Base-by-base conservation (phyloP, 2,888 invertebrate species). In the Trissonchulus latispiculum region DNA sequence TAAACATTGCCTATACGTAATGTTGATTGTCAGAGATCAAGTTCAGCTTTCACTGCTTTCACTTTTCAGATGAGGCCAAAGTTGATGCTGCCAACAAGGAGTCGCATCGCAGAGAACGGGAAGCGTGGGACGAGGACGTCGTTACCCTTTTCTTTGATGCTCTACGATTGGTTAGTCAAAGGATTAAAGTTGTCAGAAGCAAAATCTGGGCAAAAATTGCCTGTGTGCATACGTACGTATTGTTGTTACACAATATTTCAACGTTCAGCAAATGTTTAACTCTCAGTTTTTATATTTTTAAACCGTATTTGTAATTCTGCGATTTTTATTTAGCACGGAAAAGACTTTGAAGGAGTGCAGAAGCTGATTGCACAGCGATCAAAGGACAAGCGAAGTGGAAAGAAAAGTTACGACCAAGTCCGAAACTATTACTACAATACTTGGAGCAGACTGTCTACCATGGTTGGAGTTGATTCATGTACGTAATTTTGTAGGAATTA, bases 391-490 rank as follows among this genome's bases (percentile, higher is more conserved):
- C 90, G 90, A 29, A 77, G 79, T 29, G 18, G 62, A 29, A 33
- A 36, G 73, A 95, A 95, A 85, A 92, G 92, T 70, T 93, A 93
- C 84, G 93, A 94, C 75, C 95, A 96, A 88, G 91, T 95, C 78
- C 89, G 95, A 73, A 92, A 93, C 83, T 93, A 95, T 83, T 96
- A 95, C 84, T 93, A 95, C 84, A 88, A 95, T 80, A 93, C 93
- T 0, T 95, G 93, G 91, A 90, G 94, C 80, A 95, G 95, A 85
- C 89, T 96, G 77, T 90, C 92, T 23, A 15, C 28, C 3, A 3
- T 62, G n/a, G 64, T 62, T 29, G 29, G 29, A 23, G 3, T 62
- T 15, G 28, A 28, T 3, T 8, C 15, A 3, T 62, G 64, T 62
- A 67, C 8, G n/a, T n/a, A n/a, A n/a, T n/a, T n/a, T n/a, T n/a